Percentiles rank a stretch among this genome's conserved stretches.
Conservation (phyloP, 1,140 invertebrate genomes). For the Rhyacophila brunnea region DNA sequence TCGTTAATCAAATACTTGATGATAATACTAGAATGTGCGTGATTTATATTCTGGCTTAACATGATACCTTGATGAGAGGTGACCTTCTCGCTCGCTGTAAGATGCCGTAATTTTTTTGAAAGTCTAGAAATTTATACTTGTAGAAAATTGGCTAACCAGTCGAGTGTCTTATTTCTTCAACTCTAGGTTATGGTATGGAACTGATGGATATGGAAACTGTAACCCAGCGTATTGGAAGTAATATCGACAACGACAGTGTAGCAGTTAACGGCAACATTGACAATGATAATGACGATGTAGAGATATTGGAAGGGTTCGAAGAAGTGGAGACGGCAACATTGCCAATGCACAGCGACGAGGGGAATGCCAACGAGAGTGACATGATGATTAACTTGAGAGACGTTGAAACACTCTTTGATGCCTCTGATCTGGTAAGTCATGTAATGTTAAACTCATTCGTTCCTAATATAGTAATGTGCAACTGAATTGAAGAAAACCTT, state of each 20-base stretch:
- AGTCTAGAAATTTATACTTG: too few relatives aligned
- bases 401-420: conserved; percentile 48
- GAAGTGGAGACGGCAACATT: neutral
- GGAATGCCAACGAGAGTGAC: conserved; percentile 21
- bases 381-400: conserved; percentile 42
- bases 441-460: neutral
- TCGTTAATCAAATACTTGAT: too few relatives aligned
- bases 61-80: too few relatives aligned
- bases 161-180: too few relatives aligned
- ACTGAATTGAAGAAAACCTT: too few relatives aligned
- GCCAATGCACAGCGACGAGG: neutral
- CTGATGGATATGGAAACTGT: conserved; percentile 6
- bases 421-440: conserved; percentile 18
- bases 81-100: too few relatives aligned
- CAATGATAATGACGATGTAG: conserved; percentile 10
- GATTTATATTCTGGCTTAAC: too few relatives aligned
- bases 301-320: conserved; percentile 21
- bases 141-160: too few relatives aligned
- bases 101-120: too few relatives aligned
- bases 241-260: neutral
- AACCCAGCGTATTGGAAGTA: neutral
- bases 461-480: too few relatives aligned
- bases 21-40: too few relatives aligned
- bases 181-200: conserved; percentile 10
- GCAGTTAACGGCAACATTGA: neutral